Evolutionary conservation across 2,888 invertebrate genomes (phyloP).

Genomic region (Drosophila dives): DNA sequence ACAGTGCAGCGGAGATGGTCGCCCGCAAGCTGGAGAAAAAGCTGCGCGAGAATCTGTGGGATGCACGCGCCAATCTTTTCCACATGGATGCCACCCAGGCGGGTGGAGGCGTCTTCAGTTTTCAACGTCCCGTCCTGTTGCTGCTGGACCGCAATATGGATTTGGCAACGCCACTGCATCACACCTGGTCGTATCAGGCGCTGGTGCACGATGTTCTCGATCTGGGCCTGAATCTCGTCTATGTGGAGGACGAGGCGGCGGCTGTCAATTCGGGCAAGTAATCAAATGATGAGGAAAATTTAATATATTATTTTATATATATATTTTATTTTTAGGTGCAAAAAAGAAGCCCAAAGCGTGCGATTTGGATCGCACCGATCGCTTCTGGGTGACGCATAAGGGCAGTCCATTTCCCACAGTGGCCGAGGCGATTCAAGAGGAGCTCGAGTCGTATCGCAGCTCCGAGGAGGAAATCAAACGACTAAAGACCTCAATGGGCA

Average conservation of each 20-base stretch:
- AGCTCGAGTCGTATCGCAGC: conserved; percentile 95
- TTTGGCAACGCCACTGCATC: conserved; percentile 98
- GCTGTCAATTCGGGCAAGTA: conserved; percentile 74
- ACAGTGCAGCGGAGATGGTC: conserved; percentile 99
- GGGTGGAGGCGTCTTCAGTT: conserved; percentile 90
- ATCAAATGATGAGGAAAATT: neutral
- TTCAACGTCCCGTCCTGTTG: conserved; percentile 96
- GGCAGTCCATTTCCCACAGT: conserved; percentile 97
- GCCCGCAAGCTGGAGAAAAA: conserved; percentile 98
- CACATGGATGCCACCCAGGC: conserved; percentile 92
- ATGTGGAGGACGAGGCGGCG: conserved; percentile 88
- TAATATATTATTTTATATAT: no score
- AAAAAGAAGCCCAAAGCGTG: conserved; percentile 93
- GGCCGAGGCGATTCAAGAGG: conserved; percentile 99
- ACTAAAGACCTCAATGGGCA: conserved; percentile 96
- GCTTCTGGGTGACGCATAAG: conserved; percentile 97
- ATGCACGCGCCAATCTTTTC: conserved; percentile 98
- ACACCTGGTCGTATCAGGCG: conserved; percentile 99
- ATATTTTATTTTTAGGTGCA: conserved; percentile 85
- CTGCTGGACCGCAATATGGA: conserved; percentile 97
- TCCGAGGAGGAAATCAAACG: conserved; percentile 99
- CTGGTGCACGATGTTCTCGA: conserved; percentile 98
- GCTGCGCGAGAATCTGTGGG: conserved; percentile 97
- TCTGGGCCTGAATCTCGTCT: conserved; percentile 93
- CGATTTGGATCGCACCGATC: conserved; percentile 95